A percentile compares a stretch with the other conserved stretches of the same genome.
Evolutionary conservation across 2,113 vertebrate species (phyloP).

Genomic region (Xenopus laevis): DNA sequence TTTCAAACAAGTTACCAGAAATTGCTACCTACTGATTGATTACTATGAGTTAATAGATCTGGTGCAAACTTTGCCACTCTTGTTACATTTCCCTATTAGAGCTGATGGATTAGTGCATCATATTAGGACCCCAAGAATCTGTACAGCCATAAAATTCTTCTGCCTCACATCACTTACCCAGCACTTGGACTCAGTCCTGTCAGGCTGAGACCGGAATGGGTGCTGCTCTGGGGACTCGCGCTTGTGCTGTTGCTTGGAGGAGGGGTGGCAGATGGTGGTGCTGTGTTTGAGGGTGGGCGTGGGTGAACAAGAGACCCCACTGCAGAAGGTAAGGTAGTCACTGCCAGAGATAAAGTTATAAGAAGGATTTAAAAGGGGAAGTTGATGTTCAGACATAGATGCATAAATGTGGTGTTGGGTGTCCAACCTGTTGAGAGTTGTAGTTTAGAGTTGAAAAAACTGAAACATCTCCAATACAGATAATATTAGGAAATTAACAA

Average conservation of each 20-base stretch:
- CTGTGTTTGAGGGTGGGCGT: constrained; percentile 63
- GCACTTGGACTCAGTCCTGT: constrained; percentile 69
- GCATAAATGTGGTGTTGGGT: neutral
- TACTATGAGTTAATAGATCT: no score
- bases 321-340: constrained; percentile 81
- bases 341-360: constrained; percentile 49
- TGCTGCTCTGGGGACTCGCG: constrained; percentile 62
- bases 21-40: no score
- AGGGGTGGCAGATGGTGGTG: constrained; percentile 71
- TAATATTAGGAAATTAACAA: no score
- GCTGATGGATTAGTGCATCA: no score
- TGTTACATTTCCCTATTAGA: no score
- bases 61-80: no score
- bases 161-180: constrained; percentile 66
- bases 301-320: constrained; percentile 76
- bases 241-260: constrained; percentile 84
- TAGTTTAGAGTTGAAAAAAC: no score
- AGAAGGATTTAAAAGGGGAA: neutral
- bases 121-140: no score
- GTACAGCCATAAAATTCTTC: neutral
- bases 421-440: no score
- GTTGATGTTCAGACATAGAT: neutral
- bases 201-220: constrained; percentile 79
- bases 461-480: no score
- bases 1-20: no score